Evolutionary conservation across 1,140 invertebrate species (phyloP).

Genomic region (Eumaeus atala): DNA sequence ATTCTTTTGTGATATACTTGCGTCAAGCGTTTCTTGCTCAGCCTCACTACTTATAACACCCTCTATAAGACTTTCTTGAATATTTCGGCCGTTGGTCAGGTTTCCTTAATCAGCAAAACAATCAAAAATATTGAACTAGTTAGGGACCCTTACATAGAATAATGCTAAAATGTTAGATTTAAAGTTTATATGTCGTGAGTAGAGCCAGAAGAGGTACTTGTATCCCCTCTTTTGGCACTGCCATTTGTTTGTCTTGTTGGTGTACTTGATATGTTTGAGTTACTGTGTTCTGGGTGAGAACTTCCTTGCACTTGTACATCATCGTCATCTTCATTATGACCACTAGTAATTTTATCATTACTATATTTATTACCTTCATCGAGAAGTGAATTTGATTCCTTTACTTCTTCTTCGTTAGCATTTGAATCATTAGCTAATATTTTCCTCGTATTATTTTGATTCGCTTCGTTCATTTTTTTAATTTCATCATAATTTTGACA

Average conservation of each 20-base stretch:
- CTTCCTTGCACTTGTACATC: conserved; percentile 63
- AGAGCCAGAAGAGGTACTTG: conserved; percentile 54
- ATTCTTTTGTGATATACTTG: conserved; percentile 59
- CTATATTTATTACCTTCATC: conserved; percentile 45
- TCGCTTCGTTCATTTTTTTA: conserved; percentile 19
- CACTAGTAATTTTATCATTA: conserved; percentile 27
- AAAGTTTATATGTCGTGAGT: conserved; percentile 57
- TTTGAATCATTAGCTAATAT: conserved; percentile 25
- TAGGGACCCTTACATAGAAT: conserved; percentile 55
- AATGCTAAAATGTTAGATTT: conserved; percentile 36
- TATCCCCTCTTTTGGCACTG: conserved; percentile 58
- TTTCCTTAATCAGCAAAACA: conserved; percentile 72
- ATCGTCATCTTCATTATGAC: conserved; percentile 61
- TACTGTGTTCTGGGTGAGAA: conserved; percentile 59
- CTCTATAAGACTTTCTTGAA: conserved; percentile 75
- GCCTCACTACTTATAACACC: conserved; percentile 78
- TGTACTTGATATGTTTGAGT: conserved; percentile 46
- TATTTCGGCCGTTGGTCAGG: conserved; percentile 54
- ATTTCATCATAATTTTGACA: conserved; percentile 20
- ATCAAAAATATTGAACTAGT: conserved; percentile 69
- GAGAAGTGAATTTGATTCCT: conserved; percentile 27
- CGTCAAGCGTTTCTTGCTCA: conserved; percentile 77
- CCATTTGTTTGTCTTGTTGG: conserved; percentile 52
- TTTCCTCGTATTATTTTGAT: conserved; percentile 37
- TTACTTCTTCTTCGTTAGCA: conserved; percentile 28